These are phyloP conservation scores for Palaemon carinicauda DNA, from an alignment of 1,140 invertebrate species.

Conservation along the genomic window DNA sequence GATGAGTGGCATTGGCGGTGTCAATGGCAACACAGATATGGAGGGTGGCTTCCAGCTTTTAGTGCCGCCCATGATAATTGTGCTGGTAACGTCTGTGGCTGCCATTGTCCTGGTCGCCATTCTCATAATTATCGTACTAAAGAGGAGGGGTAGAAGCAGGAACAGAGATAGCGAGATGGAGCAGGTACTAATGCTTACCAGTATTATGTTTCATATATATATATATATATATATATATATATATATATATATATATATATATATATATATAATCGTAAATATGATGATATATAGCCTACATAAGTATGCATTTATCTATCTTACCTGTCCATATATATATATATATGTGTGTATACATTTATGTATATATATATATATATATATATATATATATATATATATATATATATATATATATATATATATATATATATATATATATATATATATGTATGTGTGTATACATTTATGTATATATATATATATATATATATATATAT, in stretches of 20 bases:
- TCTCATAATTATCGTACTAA: slow-evolving; percentile 9
- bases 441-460: not conserved
- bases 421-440: slow-evolving; percentile 5
- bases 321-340: too few relatives aligned
- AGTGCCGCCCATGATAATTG: slow-evolving; percentile 20
- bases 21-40: too few relatives aligned
- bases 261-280: too few relatives aligned
- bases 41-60: not conserved
- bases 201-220: too few relatives aligned
- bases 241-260: too few relatives aligned
- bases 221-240: too few relatives aligned
- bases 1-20: not conserved
- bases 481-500: slow-evolving; percentile 28
- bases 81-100: slow-evolving; percentile 1
- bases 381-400: not conserved
- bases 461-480: slow-evolving; percentile 12
- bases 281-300: too few relatives aligned
- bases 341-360: not conserved
- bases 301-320: too few relatives aligned
- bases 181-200: not conserved
- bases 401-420: not conserved
- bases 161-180: not conserved
- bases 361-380: not conserved
- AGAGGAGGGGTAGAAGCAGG: not conserved
- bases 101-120: slow-evolving; percentile 5